These are phyloP conservation scores for Hanleya hanleyi DNA, from an alignment of 2,888 invertebrate genomes.

Conservation along the genomic window DNA sequence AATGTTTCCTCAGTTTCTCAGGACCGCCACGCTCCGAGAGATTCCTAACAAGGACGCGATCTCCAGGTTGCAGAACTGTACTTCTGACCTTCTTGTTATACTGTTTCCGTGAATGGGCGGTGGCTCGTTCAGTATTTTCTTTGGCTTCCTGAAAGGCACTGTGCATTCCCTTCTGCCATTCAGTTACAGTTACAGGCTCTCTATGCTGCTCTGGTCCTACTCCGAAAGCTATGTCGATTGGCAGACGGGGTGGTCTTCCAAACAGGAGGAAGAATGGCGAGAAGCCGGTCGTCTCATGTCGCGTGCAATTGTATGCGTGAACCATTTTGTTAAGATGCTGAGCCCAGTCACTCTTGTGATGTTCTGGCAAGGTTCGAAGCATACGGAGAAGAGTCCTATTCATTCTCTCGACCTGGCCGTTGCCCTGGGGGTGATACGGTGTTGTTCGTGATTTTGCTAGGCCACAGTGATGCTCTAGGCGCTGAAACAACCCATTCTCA, in stretches of 20 bases:
- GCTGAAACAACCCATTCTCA: conserved; percentile 7
- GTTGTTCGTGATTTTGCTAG: not conserved
- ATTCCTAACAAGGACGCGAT: conserved; percentile 6
- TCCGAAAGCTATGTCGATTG: conserved; percentile 3
- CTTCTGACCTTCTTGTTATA: not conserved
- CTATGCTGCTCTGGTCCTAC: not conserved
- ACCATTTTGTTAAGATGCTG: conserved; percentile 7
- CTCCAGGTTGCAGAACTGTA: not conserved
- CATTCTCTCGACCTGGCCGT: conserved; percentile 5
- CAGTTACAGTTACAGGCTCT: not conserved
- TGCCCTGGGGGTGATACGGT: conserved; percentile 1
- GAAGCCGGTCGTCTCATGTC: not conserved
- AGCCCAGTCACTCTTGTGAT: too few relatives aligned
- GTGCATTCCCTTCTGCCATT: not conserved
- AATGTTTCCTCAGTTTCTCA: not conserved
- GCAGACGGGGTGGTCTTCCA: conserved; percentile 5
- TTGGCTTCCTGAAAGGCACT: not conserved
- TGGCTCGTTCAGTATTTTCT: not conserved
- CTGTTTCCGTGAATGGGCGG: not conserved
- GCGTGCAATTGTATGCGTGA: conserved; percentile 9
- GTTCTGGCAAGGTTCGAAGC: not conserved
- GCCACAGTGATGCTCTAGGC: not conserved
- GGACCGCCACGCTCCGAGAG: conserved; percentile 1
- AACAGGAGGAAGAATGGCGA: conserved; percentile 5
- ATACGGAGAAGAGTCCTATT: conserved; percentile 5